These are phyloP conservation scores for Oryzias javanicus DNA, from an alignment of 2,113 vertebrate genomes.

Conservation along the genomic window DNA sequence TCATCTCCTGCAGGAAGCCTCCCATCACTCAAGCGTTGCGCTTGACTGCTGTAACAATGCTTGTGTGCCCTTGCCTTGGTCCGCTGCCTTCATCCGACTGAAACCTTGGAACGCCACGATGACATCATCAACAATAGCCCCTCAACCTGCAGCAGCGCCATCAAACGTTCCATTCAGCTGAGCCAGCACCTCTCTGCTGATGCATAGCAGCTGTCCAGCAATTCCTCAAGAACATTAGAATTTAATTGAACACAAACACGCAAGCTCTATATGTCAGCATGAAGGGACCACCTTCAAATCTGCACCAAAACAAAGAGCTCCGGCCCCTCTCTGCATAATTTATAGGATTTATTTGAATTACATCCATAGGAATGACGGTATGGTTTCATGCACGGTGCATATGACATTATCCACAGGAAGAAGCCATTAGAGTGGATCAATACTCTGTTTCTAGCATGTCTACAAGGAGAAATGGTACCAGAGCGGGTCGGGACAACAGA, in stretches of 20 bases:
- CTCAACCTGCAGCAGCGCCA: slow-evolving; percentile 36
- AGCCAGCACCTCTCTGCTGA: slow-evolving; percentile 55
- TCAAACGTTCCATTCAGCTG: slow-evolving; percentile 40
- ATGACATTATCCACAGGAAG: slow-evolving; percentile 48
- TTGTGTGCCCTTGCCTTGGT: slow-evolving; percentile 1
- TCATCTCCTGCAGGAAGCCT: neutral
- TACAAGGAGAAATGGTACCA: slow-evolving; percentile 17
- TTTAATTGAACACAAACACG: slow-evolving; percentile 20
- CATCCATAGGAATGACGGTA: slow-evolving; percentile 3
- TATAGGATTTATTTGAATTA: slow-evolving; percentile 1
- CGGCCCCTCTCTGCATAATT: neutral
- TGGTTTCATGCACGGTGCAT: slow-evolving; percentile 20
- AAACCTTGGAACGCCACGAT: slow-evolving; percentile 44
- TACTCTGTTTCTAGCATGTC: slow-evolving; percentile 20
- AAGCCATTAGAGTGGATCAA: slow-evolving; percentile 59
- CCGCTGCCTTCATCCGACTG: slow-evolving; percentile 7
- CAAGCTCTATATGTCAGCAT: neutral
- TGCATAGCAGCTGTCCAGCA: slow-evolving; percentile 47
- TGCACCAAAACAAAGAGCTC: slow-evolving; percentile 3
- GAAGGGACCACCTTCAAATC: neutral
- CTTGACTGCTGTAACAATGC: neutral
- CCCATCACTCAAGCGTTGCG: neutral
- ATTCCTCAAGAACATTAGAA: slow-evolving; percentile 32
- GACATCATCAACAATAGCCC: slow-evolving; percentile 56
- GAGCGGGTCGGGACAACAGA: slow-evolving; percentile 8